phyloP scores from a whole-genome alignment of 2,888 invertebrate species.

The Imbricaverruca yamaguchii region DNA sequence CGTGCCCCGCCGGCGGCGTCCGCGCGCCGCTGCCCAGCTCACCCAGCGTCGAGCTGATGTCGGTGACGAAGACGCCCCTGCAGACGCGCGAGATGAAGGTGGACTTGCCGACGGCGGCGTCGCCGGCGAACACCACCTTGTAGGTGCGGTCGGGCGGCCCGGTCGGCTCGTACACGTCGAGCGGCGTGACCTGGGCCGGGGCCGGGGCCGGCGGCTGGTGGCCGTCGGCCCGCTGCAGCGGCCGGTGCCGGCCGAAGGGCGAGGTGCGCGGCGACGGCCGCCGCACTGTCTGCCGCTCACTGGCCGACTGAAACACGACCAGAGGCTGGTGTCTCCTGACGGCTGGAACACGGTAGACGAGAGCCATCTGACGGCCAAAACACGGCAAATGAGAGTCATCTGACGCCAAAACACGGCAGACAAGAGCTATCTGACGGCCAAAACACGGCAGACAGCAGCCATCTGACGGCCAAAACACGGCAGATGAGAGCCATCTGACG shows the following conservation, averaged over 20 bases:
- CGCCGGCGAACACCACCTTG: slow-evolving; percentile 54
- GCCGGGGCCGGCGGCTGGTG: background rate
- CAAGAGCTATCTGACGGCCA: too few relatives aligned
- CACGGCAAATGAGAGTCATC: too few relatives aligned
- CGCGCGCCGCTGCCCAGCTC: slow-evolving; percentile 18
- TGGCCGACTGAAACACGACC: background rate
- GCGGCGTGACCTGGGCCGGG: background rate
- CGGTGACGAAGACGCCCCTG: slow-evolving; percentile 49
- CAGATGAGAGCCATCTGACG: too few relatives aligned
- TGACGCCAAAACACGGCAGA: too few relatives aligned
- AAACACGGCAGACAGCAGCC: too few relatives aligned
- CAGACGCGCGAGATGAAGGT: slow-evolving; percentile 53
- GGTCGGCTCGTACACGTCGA: slow-evolving; percentile 33
- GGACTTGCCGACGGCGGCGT: slow-evolving; percentile 55
- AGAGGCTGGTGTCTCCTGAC: background rate
- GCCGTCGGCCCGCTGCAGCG: background rate
- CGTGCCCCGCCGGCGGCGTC: too few relatives aligned
- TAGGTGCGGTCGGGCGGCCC: slow-evolving; percentile 51
- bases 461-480: too few relatives aligned
- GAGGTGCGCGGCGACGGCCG: background rate
- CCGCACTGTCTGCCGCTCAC: background rate
- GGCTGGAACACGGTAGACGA: background rate
- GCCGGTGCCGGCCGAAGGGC: background rate
- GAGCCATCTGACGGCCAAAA: background rate
- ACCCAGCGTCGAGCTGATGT: slow-evolving; percentile 53